Evolutionary conservation across 2,113 vertebrate species (phyloP).

Genomic region (Zosterops japonicus): DNA sequence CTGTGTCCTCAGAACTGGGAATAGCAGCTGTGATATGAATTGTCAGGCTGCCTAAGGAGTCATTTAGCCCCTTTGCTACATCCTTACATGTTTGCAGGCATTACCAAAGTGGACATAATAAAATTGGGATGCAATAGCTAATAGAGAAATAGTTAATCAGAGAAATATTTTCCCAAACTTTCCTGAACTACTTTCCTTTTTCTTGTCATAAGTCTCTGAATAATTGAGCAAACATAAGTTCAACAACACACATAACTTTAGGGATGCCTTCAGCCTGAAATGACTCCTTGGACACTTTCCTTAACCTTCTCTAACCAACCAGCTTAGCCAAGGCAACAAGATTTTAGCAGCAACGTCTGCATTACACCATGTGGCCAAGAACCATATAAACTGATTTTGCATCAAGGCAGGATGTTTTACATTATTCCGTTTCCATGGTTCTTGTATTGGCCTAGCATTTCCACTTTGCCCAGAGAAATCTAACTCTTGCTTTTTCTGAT

Average conservation of each 20-base stretch:
- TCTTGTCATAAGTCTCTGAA: neutral
- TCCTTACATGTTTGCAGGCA: neutral
- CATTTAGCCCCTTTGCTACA: neutral
- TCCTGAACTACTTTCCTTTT: neutral
- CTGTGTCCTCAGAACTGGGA: neutral
- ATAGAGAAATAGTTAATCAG: neutral
- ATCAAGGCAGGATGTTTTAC: neutral
- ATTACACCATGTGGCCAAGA: neutral
- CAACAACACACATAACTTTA: neutral
- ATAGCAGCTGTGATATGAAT: neutral
- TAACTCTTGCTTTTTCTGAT: neutral
- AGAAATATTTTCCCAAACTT: neutral
- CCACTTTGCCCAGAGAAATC: neutral
- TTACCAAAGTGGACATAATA: neutral
- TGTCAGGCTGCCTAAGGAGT: neutral
- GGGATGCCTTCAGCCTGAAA: neutral
- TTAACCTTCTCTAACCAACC: neutral
- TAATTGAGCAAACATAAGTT: neutral
- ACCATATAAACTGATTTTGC: neutral
- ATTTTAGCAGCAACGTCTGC: neutral
- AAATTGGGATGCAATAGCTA: neutral
- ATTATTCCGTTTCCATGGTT: rapidly evolving
- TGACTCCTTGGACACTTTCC: neutral
- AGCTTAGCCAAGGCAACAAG: neutral
- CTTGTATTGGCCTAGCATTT: neutral